phyloP scores from a whole-genome alignment of 2,888 invertebrate species.

The Morpho deidamia region DNA sequence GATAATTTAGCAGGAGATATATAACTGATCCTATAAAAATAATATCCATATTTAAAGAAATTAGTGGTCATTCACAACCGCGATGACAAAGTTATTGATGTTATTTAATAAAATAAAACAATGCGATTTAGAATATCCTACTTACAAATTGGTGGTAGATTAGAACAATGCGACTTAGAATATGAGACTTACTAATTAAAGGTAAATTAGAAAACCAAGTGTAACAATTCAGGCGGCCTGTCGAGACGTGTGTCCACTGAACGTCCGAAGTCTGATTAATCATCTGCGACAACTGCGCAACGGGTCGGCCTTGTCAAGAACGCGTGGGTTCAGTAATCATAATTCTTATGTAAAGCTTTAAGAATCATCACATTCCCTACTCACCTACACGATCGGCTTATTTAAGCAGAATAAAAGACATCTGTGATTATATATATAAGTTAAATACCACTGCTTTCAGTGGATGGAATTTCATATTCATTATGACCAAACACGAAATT shows the following conservation, averaged over 20 bases:
- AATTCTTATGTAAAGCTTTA: conserved; percentile 39
- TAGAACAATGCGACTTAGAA: conserved; percentile 1
- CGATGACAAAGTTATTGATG: too few relatives aligned
- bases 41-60: too few relatives aligned
- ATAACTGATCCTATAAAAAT: too few relatives aligned
- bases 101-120: too few relatives aligned
- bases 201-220: not conserved
- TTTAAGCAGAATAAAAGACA: conserved; percentile 29
- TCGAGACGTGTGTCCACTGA: conserved; percentile 63
- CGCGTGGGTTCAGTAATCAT: conserved; percentile 67
- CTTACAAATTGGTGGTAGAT: too few relatives aligned
- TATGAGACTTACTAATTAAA: not conserved
- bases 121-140: too few relatives aligned
- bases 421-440: too few relatives aligned
- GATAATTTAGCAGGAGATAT: too few relatives aligned
- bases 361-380: conserved; percentile 49
- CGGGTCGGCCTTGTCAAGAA: conserved; percentile 53
- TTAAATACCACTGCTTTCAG: too few relatives aligned
- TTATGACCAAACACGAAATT: too few relatives aligned
- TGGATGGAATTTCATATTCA: too few relatives aligned
- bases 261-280: conserved; percentile 62
- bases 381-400: conserved; percentile 29
- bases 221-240: conserved; percentile 35
- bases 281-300: conserved; percentile 72
- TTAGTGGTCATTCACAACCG: too few relatives aligned